Evolutionary conservation across 2,888 invertebrate genomes (phyloP).

Genomic region (Microdon myrmicae): DNA sequence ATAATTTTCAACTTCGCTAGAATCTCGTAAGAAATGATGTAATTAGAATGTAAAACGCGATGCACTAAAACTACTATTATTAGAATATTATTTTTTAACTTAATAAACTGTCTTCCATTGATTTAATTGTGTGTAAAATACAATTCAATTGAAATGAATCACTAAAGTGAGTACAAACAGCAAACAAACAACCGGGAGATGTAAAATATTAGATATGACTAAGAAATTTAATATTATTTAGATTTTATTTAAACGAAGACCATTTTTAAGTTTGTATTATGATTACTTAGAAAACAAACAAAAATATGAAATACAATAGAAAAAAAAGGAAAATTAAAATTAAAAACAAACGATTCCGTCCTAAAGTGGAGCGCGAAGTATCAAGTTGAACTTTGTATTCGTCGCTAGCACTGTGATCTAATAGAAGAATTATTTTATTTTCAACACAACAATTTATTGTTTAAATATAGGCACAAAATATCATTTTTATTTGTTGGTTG

Average conservation of each 20-base stretch:
- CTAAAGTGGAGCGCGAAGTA: slow-evolving; percentile 49
- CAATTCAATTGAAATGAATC: not conserved
- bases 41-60: slow-evolving; percentile 7
- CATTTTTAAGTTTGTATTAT: not conserved
- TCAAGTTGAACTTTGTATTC: slow-evolving; percentile 34
- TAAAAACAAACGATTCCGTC: slow-evolving; percentile 51
- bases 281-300: not conserved
- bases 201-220: slow-evolving; percentile 4
- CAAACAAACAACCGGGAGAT: not conserved
- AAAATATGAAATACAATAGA: not conserved
- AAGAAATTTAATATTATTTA: slow-evolving; percentile 7
- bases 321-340: slow-evolving; percentile 4
- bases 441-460: no score
- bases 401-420: slow-evolving; percentile 49
- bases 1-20: no score
- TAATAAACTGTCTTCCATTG: slow-evolving; percentile 39
- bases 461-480: no score
- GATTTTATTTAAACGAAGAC: slow-evolving; percentile 28
- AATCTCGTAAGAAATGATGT: no score
- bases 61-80: not conserved
- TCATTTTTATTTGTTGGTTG: no score
- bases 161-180: slow-evolving; percentile 24
- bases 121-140: slow-evolving; percentile 3
- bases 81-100: slow-evolving; percentile 7
- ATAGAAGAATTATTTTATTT: no score